Conservation (phyloP, 2,797 vertebrate species). For the Erithacus rubecula region DNA sequence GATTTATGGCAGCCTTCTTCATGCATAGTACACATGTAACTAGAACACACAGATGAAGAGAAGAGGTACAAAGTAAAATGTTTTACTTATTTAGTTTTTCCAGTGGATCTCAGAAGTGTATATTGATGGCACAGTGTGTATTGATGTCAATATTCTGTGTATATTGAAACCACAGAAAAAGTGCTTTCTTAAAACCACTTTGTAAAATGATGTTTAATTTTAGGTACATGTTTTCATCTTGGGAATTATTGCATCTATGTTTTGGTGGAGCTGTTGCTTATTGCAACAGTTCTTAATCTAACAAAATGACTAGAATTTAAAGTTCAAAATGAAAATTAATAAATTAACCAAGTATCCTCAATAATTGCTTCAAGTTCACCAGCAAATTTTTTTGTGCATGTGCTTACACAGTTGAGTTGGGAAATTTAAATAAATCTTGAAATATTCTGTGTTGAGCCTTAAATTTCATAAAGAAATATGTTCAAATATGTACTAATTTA, state of each 20-base stretch:
- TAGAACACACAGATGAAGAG: neutral
- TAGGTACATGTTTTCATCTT: neutral
- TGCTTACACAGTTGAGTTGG: fast-evolving
- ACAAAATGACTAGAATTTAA: neutral
- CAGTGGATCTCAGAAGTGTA: neutral
- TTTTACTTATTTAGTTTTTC: neutral
- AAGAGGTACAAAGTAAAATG: neutral
- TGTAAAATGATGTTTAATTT: neutral
- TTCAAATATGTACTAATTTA: neutral
- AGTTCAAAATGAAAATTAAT: neutral
- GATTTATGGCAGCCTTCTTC: neutral
- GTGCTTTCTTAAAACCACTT: neutral
- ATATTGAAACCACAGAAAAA: too few species aligned
- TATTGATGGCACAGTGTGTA: neutral
- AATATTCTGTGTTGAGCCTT: neutral
- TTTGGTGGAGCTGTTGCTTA: neutral
- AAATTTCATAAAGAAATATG: neutral
- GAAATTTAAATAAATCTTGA: neutral
- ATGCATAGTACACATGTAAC: neutral
- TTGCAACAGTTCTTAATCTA: neutral
- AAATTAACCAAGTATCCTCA: neutral
- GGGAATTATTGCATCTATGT: neutral
- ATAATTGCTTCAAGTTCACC: neutral
- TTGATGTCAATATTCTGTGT: too few species aligned
- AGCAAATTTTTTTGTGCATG: neutral